A percentile compares a stretch with the other conserved stretches of the same genome.
These are phyloP conservation scores for Poecile montanus DNA, from an alignment of 2,797 vertebrate species.

Conservation along the genomic window DNA sequence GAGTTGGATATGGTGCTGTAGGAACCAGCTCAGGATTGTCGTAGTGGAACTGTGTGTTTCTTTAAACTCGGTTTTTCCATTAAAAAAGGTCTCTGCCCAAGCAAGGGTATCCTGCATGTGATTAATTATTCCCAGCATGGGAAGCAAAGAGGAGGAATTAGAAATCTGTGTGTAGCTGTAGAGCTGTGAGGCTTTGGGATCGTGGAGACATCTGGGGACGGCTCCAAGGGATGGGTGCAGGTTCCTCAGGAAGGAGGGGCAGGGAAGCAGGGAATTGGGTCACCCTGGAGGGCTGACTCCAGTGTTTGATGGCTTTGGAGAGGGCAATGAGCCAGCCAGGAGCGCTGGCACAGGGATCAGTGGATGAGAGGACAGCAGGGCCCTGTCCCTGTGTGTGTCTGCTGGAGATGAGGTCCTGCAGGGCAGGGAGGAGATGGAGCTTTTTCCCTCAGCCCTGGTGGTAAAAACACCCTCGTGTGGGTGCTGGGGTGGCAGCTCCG, in stretches of 20 bases:
- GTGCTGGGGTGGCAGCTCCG: background rate
- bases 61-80: background rate
- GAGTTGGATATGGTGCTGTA: accelerated
- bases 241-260: background rate
- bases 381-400: accelerated
- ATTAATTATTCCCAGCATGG: background rate
- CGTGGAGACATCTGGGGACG: accelerated
- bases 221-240: background rate
- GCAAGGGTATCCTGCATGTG: background rate
- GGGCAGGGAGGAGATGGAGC: background rate
- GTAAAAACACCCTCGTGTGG: background rate
- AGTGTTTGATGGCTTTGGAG: background rate
- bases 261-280: background rate
- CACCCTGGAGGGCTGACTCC: accelerated
- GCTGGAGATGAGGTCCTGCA: background rate
- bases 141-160: background rate
- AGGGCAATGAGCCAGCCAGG: background rate
- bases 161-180: background rate
- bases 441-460: background rate
- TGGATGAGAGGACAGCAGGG: background rate
- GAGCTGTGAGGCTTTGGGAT: background rate
- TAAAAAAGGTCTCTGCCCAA: background rate
- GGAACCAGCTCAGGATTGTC: accelerated
- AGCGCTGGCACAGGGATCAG: background rate
- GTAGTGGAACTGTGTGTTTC: background rate